Percentiles rank a stretch among this genome's conserved stretches.
phyloP scores from a whole-genome alignment of 2,113 vertebrate species.

The Bos javanicus region DNA sequence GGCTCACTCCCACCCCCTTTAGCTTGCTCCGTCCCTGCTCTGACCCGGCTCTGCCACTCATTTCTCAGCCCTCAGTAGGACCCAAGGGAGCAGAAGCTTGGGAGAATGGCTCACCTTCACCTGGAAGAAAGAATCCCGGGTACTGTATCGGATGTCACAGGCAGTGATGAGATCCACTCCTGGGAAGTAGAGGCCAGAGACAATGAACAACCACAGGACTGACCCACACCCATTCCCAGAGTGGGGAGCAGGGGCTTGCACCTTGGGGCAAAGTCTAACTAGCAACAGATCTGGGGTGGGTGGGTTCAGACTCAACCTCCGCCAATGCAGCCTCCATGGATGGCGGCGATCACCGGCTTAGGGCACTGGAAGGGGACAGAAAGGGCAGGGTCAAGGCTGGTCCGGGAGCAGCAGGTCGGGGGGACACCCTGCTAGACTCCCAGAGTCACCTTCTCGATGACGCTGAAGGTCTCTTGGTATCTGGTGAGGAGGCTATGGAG shows the following conservation, averaged over 20 bases:
- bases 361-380: slow-evolving; percentile 83
- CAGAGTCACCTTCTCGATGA: slow-evolving; percentile 88
- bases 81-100: rapidly evolving
- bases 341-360: slow-evolving; percentile 88
- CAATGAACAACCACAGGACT: not conserved
- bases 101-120: slow-evolving; percentile 82
- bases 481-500: slow-evolving; percentile 71
- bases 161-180: slow-evolving; percentile 90
- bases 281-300: not conserved
- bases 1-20: not conserved
- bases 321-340: slow-evolving; percentile 89
- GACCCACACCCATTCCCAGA: not conserved
- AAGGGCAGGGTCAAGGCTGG: not conserved
- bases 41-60: not conserved
- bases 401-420: not conserved
- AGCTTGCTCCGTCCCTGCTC: not conserved
- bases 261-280: not conserved
- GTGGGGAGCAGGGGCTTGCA: rapidly evolving
- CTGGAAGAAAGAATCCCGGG: slow-evolving; percentile 91
- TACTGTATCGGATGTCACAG: slow-evolving; percentile 91
- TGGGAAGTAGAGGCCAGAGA: slow-evolving; percentile 51
- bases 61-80: not conserved
- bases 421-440: not conserved
- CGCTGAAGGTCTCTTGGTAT: slow-evolving; percentile 88
- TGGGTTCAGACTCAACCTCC: slow-evolving; percentile 83